Evolutionary conservation across 2,113 vertebrate species (phyloP), one percentile per base, ranked within the genome.

Genomic region (Rhegmatorhina hoffmannsi): DNA sequence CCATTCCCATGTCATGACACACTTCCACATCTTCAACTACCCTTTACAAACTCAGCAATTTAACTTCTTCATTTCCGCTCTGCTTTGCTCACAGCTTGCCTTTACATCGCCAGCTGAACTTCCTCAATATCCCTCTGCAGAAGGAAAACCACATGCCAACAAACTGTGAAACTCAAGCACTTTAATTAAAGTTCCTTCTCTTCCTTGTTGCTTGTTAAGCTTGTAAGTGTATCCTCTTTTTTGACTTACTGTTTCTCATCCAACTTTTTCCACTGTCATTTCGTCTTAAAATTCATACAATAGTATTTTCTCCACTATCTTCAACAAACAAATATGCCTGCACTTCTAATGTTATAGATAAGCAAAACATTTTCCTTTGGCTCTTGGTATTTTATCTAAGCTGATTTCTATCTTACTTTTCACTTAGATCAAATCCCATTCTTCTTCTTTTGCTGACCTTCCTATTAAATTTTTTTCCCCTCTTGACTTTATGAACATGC

Each of bases 51-150:
- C 90, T 73, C 94, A 87, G 77, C 36, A 0, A 24, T 69, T 96
- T 87, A 94, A 95, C 96, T 95, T 94, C 91, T 94, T 82, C 73
- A 47, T 92, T 94, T 84, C 92, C 84, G 70, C 64, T 47, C 92
- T 62, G 56, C 73, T 73, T 69, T 78, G 50, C 84, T 87, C 72
- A 20, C 56, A 44, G 69, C 83, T 68, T 34, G 38, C 60, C 31
- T 81, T 70, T 36, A 38, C 60, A 43, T 70, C 0, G 0, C 66
- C 86, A 68, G 80, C 56, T 59, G 64, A 93, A 63, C 91, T 90
- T 94, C 77, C 89, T 94, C 76, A 86, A 40, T 24, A 24, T 36
- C 44, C 17, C 38, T 29, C 56, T 64, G 60, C 80, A 87, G 66
- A 84, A 46, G 34, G 55, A 77, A 90, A 89, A 67, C 20, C 64